A percentile compares a stretch with the other conserved stretches of the same genome.
These are phyloP conservation scores for Syrmaticus mikado DNA, from an alignment of 2,113 vertebrate species.

Conservation along the genomic window DNA sequence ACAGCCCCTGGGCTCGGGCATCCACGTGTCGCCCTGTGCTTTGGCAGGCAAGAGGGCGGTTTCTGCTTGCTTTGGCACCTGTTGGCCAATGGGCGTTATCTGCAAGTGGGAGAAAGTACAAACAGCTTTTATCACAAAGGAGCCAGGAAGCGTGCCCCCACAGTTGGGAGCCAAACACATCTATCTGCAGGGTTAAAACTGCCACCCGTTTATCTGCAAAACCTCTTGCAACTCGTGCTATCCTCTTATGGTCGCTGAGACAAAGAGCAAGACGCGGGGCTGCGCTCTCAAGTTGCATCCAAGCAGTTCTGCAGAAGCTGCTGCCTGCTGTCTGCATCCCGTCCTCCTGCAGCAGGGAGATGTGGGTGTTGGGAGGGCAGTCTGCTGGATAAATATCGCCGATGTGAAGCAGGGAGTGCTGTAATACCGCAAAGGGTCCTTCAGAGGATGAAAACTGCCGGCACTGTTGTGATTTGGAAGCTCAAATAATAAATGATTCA, in stretches of 20 bases:
- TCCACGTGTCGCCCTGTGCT: not conserved
- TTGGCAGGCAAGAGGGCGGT: not conserved
- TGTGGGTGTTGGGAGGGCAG: too few relatives aligned
- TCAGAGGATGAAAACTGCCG: slow-evolving; percentile 26
- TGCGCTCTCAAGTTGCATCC: not conserved
- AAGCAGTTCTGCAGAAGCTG: not conserved
- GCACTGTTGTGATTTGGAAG: slow-evolving; percentile 65
- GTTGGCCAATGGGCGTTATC: not conserved
- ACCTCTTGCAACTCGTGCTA: not conserved
- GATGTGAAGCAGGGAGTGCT: not conserved
- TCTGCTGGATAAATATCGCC: slow-evolving; percentile 6
- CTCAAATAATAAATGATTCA: slow-evolving; percentile 77
- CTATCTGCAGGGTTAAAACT: not conserved
- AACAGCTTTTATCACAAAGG: slow-evolving; percentile 44
- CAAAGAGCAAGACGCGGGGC: not conserved
- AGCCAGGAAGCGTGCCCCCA: not conserved
- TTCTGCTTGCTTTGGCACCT: not conserved
- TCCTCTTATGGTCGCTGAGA: not conserved
- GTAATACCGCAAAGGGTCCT: slow-evolving; percentile 31
- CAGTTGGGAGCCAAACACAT: not conserved
- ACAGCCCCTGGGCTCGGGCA: not conserved
- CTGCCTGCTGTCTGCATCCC: not conserved
- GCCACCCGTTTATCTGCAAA: slow-evolving; percentile 26
- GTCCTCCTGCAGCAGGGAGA: too few relatives aligned
- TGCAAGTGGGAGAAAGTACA: not conserved